Percentiles rank a stretch among this genome's conserved stretches.
Conservation (phyloP, 2,888 invertebrate species). For the Flexamia atlantica region DNA sequence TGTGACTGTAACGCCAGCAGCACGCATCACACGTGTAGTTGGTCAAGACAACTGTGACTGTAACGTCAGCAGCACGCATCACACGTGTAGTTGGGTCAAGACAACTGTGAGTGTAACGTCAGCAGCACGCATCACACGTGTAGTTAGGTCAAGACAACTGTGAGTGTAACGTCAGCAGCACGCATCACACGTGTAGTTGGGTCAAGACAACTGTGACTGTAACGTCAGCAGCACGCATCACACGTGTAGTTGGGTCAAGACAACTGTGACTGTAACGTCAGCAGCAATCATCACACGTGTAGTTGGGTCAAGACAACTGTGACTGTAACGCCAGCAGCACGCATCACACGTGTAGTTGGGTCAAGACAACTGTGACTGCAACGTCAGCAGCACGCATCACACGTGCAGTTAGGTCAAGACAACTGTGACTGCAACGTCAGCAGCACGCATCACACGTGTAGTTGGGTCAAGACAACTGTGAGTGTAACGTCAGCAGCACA, state of each 20-base stretch:
- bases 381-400: neutral
- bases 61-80: neutral
- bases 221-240: neutral
- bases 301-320: neutral
- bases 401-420: no score
- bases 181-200: constrained; percentile 27
- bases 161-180: no score
- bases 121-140: neutral
- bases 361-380: neutral
- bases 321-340: neutral
- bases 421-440: neutral
- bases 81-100: neutral
- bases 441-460: neutral
- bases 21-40: neutral
- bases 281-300: neutral
- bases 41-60: no score
- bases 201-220: constrained; percentile 3
- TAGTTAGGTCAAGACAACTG: no score
- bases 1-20: neutral
- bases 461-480: no score
- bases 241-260: no score
- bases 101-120: neutral
- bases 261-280: neutral
- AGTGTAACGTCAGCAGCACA: no score
- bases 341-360: neutral